A percentile compares a stretch with the other conserved stretches of the same genome.
phyloP scores from a whole-genome alignment of 2,113 vertebrate genomes.

The Malurus elegans region DNA sequence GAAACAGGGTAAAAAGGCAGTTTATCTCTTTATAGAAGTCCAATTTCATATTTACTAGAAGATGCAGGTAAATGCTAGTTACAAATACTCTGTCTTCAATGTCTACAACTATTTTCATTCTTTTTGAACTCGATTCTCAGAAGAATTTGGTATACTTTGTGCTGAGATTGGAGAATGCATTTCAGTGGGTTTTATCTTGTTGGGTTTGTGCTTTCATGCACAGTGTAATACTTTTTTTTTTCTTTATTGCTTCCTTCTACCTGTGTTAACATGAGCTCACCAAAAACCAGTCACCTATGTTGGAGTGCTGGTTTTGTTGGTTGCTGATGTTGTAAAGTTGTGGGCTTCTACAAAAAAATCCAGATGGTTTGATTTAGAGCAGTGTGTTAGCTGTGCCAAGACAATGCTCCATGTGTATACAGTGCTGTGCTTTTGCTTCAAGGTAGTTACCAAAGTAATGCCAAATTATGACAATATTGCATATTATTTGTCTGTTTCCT shows the following conservation, averaged over 20 bases:
- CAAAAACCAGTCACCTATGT: too few relatives aligned
- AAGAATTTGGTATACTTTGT: not conserved
- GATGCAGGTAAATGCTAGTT: not conserved
- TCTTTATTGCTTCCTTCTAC: not conserved
- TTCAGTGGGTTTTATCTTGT: not conserved
- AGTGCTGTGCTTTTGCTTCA: not conserved
- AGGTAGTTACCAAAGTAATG: not conserved
- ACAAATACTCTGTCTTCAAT: not conserved
- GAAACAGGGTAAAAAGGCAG: not conserved
- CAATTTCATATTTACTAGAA: not conserved
- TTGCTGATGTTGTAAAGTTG: not conserved
- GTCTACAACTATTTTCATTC: not conserved
- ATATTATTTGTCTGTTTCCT: not conserved
- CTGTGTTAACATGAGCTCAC: not conserved
- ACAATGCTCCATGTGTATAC: accelerated
- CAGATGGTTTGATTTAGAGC: not conserved
- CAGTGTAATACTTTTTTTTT: not conserved
- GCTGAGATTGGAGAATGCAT: not conserved
- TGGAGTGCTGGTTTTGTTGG: not conserved
- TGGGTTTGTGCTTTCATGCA: not conserved
- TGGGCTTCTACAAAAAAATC: not conserved
- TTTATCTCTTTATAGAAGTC: not conserved
- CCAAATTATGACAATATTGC: accelerated
- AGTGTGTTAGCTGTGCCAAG: accelerated
- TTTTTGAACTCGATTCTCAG: not conserved